Evolutionary conservation across 2,113 vertebrate species (phyloP).

Genomic region (Sula dactylatra): DNA sequence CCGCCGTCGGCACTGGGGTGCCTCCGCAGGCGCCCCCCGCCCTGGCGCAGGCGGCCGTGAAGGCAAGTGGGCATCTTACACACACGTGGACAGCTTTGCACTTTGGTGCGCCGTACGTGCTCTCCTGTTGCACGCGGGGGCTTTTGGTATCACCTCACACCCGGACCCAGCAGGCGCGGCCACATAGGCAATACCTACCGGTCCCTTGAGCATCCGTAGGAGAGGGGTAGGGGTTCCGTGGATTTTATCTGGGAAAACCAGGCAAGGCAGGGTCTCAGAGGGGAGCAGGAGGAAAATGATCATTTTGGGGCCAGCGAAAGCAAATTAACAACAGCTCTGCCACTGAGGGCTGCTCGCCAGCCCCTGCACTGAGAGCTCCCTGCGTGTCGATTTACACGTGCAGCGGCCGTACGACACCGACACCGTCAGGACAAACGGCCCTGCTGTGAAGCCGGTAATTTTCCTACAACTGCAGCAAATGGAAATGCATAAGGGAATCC

Average conservation of each 20-base stretch:
- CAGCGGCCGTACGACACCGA: not conserved
- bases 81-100: rapidly evolving
- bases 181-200: rapidly evolving
- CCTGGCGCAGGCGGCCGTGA: not conserved
- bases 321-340: not conserved
- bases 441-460: not conserved
- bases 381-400: rapidly evolving
- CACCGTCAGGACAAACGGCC: not conserved
- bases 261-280: not conserved
- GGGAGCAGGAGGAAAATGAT: not conserved
- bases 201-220: not conserved
- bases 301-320: not conserved
- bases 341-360: not conserved
- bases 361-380: not conserved
- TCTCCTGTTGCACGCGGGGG: not conserved
- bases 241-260: not conserved
- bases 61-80: rapidly evolving
- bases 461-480: conserved; percentile 4
- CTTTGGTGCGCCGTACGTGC: rapidly evolving
- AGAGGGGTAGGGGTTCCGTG: not conserved
- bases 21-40: not conserved
- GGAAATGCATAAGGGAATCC: not conserved
- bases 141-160: rapidly evolving
- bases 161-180: not conserved
- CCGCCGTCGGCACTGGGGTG: rapidly evolving